Conservation (phyloP, 2,113 vertebrate genomes). For the Hylia prasina region DNA sequence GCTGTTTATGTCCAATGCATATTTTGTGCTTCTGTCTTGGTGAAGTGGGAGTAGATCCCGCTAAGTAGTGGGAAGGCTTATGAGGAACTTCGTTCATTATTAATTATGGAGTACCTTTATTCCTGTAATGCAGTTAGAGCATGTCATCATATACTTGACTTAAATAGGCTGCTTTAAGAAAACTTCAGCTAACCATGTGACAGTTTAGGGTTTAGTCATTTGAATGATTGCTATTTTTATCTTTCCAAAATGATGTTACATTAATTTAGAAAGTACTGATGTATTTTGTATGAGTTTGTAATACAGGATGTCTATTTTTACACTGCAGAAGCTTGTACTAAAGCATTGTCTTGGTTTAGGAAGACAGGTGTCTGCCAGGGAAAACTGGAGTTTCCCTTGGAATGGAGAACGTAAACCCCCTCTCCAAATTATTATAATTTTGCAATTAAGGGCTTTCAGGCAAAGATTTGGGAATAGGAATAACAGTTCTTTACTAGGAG, state of each 20-base stretch:
- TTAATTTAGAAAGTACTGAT: slow-evolving; percentile 7
- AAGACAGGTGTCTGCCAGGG: too few relatives aligned
- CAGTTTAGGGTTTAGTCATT: not conserved
- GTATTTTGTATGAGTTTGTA: slow-evolving; percentile 13
- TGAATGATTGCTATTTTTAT: not conserved
- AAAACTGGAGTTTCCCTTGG: too few relatives aligned
- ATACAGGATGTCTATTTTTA: slow-evolving; percentile 1
- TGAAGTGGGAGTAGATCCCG: not conserved
- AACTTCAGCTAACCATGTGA: not conserved
- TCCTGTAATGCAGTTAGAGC: not conserved
- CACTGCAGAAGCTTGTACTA: not conserved
- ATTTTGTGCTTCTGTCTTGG: not conserved
- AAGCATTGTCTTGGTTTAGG: too few relatives aligned
- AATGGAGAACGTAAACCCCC: too few relatives aligned
- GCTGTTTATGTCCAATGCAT: not conserved
- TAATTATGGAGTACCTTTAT: not conserved
- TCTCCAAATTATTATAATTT: too few relatives aligned
- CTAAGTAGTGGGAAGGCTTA: not conserved
- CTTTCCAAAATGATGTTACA: not conserved
- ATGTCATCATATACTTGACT: not conserved
- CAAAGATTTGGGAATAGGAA: too few relatives aligned
- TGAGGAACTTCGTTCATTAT: not conserved
- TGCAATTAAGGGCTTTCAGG: too few relatives aligned
- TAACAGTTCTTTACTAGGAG: too few relatives aligned
- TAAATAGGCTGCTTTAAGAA: not conserved